A percentile compares a stretch with the other conserved stretches of the same genome.
These are phyloP conservation scores for Petromus typicus DNA, from an alignment of 2,113 vertebrate species.

Conservation along the genomic window DNA sequence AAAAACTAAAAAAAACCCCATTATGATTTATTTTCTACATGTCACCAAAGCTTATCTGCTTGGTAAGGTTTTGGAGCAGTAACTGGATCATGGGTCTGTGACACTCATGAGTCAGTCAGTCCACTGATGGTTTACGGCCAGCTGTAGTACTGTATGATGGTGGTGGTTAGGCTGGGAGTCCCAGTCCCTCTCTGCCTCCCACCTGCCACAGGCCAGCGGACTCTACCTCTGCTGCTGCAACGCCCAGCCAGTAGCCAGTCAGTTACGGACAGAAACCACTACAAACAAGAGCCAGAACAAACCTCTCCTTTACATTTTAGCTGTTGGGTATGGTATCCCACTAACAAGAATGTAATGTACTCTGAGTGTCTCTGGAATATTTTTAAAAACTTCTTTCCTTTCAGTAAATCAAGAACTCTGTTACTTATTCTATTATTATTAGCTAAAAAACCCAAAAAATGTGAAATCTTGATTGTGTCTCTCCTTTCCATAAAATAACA, in stretches of 20 bases:
- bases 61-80: no score
- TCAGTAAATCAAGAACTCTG: not conserved
- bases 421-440: not conserved
- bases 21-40: no score
- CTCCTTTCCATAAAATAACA: not conserved
- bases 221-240: not conserved
- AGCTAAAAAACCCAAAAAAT: not conserved
- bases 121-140: no score
- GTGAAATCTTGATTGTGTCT: not conserved
- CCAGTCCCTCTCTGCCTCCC: not conserved
- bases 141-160: no score
- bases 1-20: no score
- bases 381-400: not conserved
- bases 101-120: no score
- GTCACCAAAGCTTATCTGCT: no score
- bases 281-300: not conserved
- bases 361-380: not conserved
- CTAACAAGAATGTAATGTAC: not conserved
- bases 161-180: no score
- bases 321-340: not conserved
- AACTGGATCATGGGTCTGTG: no score
- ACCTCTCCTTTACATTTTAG: not conserved
- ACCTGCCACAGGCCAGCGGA: not conserved
- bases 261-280: not conserved
- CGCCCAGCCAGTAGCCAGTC: not conserved